phyloP scores from a whole-genome alignment of 2,888 invertebrate genomes.

The Steinernema hermaphroditum region DNA sequence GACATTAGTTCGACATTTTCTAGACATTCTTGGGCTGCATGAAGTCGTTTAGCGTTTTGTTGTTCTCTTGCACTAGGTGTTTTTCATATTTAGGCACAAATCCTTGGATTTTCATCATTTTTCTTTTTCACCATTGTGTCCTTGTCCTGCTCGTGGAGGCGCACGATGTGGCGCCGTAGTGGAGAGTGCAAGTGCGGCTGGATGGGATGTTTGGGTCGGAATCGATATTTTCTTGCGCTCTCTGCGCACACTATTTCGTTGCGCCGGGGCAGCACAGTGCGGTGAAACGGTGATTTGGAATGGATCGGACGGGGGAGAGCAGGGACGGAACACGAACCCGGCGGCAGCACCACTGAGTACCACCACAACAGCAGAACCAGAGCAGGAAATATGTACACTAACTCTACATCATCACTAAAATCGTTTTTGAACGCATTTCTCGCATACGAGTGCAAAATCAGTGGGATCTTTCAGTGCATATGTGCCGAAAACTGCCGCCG shows the following conservation, averaged over 20 bases:
- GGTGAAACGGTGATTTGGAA: conserved; percentile 16
- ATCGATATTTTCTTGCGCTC: conserved; percentile 22
- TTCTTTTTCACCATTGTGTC: not conserved
- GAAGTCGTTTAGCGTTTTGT: not conserved
- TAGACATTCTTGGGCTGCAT: not conserved
- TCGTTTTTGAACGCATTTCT: conserved; percentile 12
- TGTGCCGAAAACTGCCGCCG: conserved; percentile 15
- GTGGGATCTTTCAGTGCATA: not conserved
- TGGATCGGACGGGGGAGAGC: conserved; percentile 16
- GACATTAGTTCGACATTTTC: no score
- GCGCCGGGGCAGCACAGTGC: not conserved
- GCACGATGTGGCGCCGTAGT: not conserved
- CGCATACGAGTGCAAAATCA: not conserved
- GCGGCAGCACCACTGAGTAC: conserved; percentile 14
- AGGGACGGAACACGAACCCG: conserved; percentile 8
- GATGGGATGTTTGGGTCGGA: not conserved
- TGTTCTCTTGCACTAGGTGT: no score
- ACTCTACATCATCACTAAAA: conserved; percentile 29
- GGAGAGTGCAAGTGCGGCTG: conserved; percentile 2
- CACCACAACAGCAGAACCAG: conserved; percentile 11
- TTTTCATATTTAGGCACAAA: no score
- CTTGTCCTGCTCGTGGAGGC: not conserved
- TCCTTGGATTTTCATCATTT: not conserved
- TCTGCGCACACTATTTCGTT: conserved; percentile 23
- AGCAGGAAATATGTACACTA: conserved; percentile 29